phyloP scores from a whole-genome alignment of 2,113 vertebrate species.

The Myanophis thanlyinensis region DNA sequence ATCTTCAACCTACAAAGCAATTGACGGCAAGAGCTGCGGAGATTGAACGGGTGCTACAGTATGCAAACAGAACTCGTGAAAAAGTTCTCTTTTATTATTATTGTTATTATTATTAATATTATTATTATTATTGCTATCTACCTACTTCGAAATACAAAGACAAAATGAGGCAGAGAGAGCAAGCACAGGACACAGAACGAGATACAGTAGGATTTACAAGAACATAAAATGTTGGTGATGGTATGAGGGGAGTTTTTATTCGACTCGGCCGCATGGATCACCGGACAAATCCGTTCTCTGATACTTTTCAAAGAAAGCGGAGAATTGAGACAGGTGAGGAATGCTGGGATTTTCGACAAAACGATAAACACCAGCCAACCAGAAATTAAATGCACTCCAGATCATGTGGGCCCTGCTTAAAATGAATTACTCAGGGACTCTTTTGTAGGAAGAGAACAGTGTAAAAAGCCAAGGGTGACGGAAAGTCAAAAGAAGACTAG shows the following conservation, averaged over 20 bases:
- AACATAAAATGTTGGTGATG: constrained; percentile 82
- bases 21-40: constrained; percentile 78
- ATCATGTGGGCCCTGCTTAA: neutral
- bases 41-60: constrained; percentile 79
- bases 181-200: constrained; percentile 73
- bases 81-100: constrained; percentile 72
- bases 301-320: constrained; percentile 57
- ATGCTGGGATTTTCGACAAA: constrained; percentile 61
- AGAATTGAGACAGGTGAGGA: constrained; percentile 64
- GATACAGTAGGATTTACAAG: constrained; percentile 77
- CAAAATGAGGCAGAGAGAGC: constrained; percentile 68
- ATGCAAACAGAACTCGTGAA: constrained; percentile 81
- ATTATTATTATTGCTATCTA: constrained; percentile 90
- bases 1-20: constrained; percentile 81
- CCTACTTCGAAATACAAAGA: constrained; percentile 82
- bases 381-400: constrained; percentile 35
- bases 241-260: constrained; percentile 74
- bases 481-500: neutral
- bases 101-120: neutral
- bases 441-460: neutral
- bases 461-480: neutral
- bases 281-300: constrained; percentile 58
- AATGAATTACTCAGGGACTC: neutral
- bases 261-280: constrained; percentile 70
- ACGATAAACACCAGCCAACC: constrained; percentile 74